A percentile compares a stretch with the other conserved stretches of the same genome.
These are phyloP conservation scores for Harpalus rubripes DNA, from an alignment of 2,888 invertebrate genomes.

Conservation along the genomic window DNA sequence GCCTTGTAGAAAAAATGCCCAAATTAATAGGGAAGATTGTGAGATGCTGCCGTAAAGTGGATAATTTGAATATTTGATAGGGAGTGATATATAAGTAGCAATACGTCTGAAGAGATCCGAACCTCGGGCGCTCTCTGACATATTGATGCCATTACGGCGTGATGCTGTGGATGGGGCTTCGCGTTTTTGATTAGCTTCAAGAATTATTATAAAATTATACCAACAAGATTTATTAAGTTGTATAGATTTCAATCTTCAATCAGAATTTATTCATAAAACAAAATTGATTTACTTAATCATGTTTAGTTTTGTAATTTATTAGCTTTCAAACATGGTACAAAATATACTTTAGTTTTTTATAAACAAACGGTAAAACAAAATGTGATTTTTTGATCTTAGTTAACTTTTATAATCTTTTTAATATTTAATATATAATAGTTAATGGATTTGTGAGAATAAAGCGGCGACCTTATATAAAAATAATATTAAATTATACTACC, in stretches of 20 bases:
- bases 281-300: conserved; percentile 15
- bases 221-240: conserved; percentile 19
- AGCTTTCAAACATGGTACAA: too few relatives aligned
- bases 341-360: too few relatives aligned
- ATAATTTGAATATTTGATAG: conserved; percentile 69
- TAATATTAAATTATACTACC: too few relatives aligned
- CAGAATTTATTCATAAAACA: conserved; percentile 9
- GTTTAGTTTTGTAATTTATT: background rate
- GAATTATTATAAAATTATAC: conserved; percentile 35
- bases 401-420: too few relatives aligned
- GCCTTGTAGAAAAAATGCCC: conserved; percentile 23
- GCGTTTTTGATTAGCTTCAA: conserved; percentile 36
- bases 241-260: conserved; percentile 7
- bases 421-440: too few relatives aligned
- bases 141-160: conserved; percentile 28
- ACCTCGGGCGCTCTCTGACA: conserved; percentile 10
- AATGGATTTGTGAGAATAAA: too few relatives aligned
- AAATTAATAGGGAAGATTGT: conserved; percentile 39
- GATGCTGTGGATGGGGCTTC: conserved; percentile 17
- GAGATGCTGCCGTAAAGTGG: conserved; percentile 48
- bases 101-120: conserved; percentile 58
- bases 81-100: conserved; percentile 67
- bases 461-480: too few relatives aligned
- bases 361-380: too few relatives aligned
- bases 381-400: too few relatives aligned